Percentiles rank a stretch among this genome's conserved stretches.
These are phyloP conservation scores for Oncorhynchus mykiss DNA, from an alignment of 2,113 vertebrate species.

Conservation along the genomic window DNA sequence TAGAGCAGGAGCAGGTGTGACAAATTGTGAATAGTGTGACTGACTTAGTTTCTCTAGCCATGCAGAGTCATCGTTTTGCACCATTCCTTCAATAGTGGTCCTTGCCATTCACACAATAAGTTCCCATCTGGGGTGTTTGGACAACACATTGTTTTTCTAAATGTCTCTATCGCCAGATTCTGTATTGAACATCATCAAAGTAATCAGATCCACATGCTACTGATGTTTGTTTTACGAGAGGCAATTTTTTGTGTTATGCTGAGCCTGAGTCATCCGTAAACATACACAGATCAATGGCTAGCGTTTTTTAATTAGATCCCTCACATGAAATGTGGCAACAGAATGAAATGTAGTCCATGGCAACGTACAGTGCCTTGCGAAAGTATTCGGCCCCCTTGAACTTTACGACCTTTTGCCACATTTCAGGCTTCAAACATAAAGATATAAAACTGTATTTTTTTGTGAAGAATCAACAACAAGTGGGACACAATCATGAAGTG, in stretches of 20 bases:
- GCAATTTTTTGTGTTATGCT: conserved; percentile 55
- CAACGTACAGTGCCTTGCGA: too few relatives aligned
- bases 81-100: neutral
- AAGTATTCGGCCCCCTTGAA: too few relatives aligned
- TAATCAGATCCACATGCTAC: conserved; percentile 33
- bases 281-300: conserved; percentile 64
- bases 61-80: neutral
- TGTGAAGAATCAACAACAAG: too few relatives aligned
- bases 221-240: conserved; percentile 33
- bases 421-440: too few relatives aligned
- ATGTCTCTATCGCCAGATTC: neutral
- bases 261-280: conserved; percentile 24
- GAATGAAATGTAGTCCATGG: conserved; percentile 75
- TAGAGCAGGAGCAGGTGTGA: too few relatives aligned
- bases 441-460: too few relatives aligned
- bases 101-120: neutral
- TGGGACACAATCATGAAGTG: too few relatives aligned
- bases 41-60: neutral
- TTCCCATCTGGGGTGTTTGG: conserved; percentile 7
- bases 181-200: neutral
- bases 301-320: conserved; percentile 78
- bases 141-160: neutral
- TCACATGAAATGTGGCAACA: conserved; percentile 74
- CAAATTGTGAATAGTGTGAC: neutral
- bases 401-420: too few relatives aligned